phyloP scores from a whole-genome alignment of 2,113 vertebrate genomes.

The Cynopterus brachyotis region DNA sequence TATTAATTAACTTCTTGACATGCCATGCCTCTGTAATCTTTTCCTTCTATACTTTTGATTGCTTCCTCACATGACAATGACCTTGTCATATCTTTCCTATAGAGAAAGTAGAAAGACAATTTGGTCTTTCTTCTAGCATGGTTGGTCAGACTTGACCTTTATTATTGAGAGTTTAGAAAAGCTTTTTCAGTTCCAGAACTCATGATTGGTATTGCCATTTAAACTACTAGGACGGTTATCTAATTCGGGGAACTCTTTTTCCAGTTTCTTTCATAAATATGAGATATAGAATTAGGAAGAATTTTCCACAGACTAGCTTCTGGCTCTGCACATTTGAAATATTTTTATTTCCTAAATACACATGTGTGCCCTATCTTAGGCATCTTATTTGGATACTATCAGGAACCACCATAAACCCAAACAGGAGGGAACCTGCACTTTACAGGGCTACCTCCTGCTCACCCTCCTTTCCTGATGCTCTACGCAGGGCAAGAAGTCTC shows the following conservation, averaged over 20 bases:
- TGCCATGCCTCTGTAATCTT: neutral
- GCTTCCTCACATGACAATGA: neutral
- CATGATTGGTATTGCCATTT: neutral
- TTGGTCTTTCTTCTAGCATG: neutral
- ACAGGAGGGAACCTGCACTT: neutral
- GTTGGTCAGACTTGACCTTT: neutral
- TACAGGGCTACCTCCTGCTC: neutral
- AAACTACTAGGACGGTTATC: neutral
- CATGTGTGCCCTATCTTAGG: neutral
- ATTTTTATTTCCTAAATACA: neutral
- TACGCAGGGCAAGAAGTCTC: neutral
- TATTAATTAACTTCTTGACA: neutral
- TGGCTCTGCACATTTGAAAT: neutral
- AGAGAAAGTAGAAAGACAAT: conserved; percentile 7
- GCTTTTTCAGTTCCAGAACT: neutral
- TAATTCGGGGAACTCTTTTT: neutral
- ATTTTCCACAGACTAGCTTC: neutral
- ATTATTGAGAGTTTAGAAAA: neutral
- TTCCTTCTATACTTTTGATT: neutral
- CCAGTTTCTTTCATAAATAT: neutral
- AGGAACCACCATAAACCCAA: neutral
- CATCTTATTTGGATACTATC: neutral
- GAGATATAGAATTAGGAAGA: neutral
- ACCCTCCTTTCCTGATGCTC: neutral
- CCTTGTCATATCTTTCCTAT: neutral